Evolutionary conservation across 2,113 vertebrate species (phyloP).

Genomic region (Prionailurus viverrinus): DNA sequence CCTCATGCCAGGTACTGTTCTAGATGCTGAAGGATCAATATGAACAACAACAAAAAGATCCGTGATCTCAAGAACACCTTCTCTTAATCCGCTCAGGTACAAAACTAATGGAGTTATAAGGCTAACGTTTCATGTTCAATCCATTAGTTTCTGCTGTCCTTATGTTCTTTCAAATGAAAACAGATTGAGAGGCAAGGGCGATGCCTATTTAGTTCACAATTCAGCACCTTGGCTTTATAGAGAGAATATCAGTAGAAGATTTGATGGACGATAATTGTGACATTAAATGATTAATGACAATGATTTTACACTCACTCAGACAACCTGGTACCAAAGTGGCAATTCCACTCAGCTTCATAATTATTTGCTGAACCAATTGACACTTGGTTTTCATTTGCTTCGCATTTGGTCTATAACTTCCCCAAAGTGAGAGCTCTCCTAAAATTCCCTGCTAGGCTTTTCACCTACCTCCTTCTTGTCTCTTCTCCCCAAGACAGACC

Average conservation of each 20-base stretch:
- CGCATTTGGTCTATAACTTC: neutral
- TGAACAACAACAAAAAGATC: neutral
- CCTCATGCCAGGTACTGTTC: accelerated
- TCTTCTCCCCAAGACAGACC: neutral
- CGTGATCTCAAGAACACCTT: neutral
- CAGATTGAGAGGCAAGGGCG: neutral
- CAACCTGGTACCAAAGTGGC: neutral
- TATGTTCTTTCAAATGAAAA: constrained; percentile 1
- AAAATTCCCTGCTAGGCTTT: neutral
- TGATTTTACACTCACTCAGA: neutral
- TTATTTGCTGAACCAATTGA: neutral
- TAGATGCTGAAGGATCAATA: neutral
- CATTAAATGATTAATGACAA: neutral
- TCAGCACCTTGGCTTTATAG: neutral
- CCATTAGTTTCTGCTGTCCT: neutral
- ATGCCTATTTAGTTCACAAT: neutral
- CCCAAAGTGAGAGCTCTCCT: neutral
- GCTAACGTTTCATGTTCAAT: neutral
- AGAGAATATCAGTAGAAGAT: neutral
- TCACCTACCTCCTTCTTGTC: neutral
- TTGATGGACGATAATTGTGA: neutral
- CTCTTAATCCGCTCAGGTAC: neutral
- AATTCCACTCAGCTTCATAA: neutral
- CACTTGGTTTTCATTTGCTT: neutral
- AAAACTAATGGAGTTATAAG: neutral